Conservation (phyloP, 2,888 invertebrate genomes). For the Caenorhabditis drosophilae region DNA sequence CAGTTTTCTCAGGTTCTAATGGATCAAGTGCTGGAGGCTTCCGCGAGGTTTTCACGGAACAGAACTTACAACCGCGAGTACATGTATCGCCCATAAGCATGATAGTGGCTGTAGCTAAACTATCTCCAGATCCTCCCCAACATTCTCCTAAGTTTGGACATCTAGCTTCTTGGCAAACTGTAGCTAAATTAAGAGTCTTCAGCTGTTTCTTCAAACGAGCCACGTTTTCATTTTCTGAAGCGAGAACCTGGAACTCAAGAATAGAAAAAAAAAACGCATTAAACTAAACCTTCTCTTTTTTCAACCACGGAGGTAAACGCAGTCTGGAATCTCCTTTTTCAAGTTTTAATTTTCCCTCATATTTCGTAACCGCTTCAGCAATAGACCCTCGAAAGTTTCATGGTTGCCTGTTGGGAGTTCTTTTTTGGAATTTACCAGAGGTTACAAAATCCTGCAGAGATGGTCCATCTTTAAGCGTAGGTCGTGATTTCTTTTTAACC, state of each 20-base stretch:
- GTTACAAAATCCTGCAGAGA: slow-evolving; percentile 61
- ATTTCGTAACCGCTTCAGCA: slow-evolving; percentile 48
- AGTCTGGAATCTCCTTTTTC: slow-evolving; percentile 58
- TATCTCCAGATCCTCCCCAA: slow-evolving; percentile 87
- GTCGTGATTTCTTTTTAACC: slow-evolving; percentile 23
- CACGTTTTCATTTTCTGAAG: slow-evolving; percentile 57
- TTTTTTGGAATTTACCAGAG: slow-evolving; percentile 31
- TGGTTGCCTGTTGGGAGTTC: neutral
- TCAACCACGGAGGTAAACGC: slow-evolving; percentile 67
- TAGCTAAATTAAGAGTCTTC: slow-evolving; percentile 62
- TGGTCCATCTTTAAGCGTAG: slow-evolving; percentile 56
- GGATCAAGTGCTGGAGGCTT: slow-evolving; percentile 87
- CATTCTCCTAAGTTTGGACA: slow-evolving; percentile 79
- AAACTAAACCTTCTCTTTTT: slow-evolving; percentile 55
- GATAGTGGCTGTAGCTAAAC: slow-evolving; percentile 91
- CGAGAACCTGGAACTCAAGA: slow-evolving; percentile 21
- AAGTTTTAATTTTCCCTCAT: slow-evolving; percentile 51
- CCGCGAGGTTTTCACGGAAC: slow-evolving; percentile 93
- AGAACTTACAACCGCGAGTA: slow-evolving; percentile 91
- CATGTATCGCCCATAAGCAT: slow-evolving; percentile 99
- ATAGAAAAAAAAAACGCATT: neutral
- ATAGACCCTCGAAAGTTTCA: slow-evolving; percentile 21
- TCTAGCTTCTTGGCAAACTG: slow-evolving; percentile 67
- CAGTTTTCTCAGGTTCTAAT: slow-evolving; percentile 89
- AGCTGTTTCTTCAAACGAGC: slow-evolving; percentile 61